Evolutionary conservation across 2,113 vertebrate species (phyloP), one percentile per base, ranked within the genome.

Genomic region (Lucifuga dentata): DNA sequence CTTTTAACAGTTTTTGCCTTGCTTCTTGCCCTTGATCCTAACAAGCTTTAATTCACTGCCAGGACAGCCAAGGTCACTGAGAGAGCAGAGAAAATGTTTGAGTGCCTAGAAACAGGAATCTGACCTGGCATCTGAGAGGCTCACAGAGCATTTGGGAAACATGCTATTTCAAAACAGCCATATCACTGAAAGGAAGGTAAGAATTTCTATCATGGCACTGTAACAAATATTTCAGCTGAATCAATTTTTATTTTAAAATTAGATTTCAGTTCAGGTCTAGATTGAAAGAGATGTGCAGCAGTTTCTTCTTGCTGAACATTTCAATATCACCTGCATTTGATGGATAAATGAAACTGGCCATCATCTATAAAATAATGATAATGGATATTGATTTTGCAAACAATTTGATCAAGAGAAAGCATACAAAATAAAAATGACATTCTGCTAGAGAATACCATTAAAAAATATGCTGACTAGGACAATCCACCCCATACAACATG

Each of bases 11-110:
- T 76, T 82, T 82, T 46, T 0, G 9, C 61, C 61, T 65, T 23
- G 40, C 48, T 73, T 73, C 53, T 71, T 84, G 76, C 79, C 76
- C 71, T 81, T 83, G 73, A 81, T 84, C 78, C 78, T 43, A 71
- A 62, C 60, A 43, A 16, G 76, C 74, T 74, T 69, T 79, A 84
- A 85, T 83, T 79, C 48, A 62, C 63, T 70, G 62, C 45, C 68
- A 57, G 66, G 80, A 70, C 69, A 81, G 65, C 75, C 66, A 56
- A 85, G 80, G 85, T 68, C 51, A 29, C 41, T 8, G 23, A n/a
- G 15, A 52, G 76, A 20, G 24, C 69, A 70, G 11, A 48, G 58
- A 61, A 57, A n/a, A 65, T n/a, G 45, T 48, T 41, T 65, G 15
- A 20, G 29, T 5, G 33, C 11, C 68, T 43, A 58, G 45, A 44